phyloP scores from a whole-genome alignment of 2,888 invertebrate genomes.

The Aleiodes alternator region DNA sequence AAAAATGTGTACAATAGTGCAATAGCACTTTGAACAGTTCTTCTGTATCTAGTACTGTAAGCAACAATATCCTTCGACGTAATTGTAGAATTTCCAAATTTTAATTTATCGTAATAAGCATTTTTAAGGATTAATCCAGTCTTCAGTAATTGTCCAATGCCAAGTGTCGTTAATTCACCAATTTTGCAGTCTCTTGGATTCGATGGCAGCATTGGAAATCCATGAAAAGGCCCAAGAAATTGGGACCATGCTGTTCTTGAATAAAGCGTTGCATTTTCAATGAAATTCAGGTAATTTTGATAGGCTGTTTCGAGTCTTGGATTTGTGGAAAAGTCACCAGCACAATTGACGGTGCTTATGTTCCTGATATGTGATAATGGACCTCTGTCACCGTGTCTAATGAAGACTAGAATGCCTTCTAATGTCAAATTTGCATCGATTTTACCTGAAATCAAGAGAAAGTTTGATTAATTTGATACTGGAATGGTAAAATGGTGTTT shows the following conservation, averaged over 20 bases:
- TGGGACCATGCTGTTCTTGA: slow-evolving; percentile 81
- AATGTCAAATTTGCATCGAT: slow-evolving; percentile 80
- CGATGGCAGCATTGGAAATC: slow-evolving; percentile 86
- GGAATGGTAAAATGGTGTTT: too few relatives aligned
- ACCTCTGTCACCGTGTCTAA: slow-evolving; percentile 93
- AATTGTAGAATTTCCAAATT: slow-evolving; percentile 73
- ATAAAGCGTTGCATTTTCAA: slow-evolving; percentile 67
- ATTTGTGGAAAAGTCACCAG: slow-evolving; percentile 74
- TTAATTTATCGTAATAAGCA: slow-evolving; percentile 78
- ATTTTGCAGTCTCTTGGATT: slow-evolving; percentile 84
- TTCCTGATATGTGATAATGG: slow-evolving; percentile 89
- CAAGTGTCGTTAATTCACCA: slow-evolving; percentile 90
- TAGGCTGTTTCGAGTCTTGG: slow-evolving; percentile 66
- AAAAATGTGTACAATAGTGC: slow-evolving; percentile 86
- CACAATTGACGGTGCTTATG: slow-evolving; percentile 87
- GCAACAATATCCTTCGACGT: slow-evolving; percentile 80
- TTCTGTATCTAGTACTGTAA: slow-evolving; percentile 89
- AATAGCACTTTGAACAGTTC: slow-evolving; percentile 94
- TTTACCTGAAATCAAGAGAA: slow-evolving; percentile 72
- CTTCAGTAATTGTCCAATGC: slow-evolving; percentile 88
- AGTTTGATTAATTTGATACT: too few relatives aligned
- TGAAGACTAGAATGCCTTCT: slow-evolving; percentile 85
- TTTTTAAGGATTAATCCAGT: slow-evolving; percentile 83
- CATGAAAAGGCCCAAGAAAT: slow-evolving; percentile 88
- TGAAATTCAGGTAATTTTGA: slow-evolving; percentile 66